Evolutionary conservation across 2,797 vertebrate genomes (phyloP).

Genomic region (Odontamblyopus rebecca): DNA sequence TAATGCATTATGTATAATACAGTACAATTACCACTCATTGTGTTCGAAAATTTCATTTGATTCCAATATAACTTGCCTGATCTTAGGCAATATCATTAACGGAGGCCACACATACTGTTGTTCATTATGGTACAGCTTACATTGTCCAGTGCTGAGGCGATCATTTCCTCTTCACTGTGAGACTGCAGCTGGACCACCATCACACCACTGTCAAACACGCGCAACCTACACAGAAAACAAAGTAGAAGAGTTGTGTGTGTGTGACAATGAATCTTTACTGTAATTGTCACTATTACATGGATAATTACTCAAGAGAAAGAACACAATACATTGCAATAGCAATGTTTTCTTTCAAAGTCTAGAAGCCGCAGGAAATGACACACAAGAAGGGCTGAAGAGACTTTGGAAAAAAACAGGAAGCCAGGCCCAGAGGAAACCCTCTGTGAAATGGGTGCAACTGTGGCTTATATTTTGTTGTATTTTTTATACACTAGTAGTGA

Average conservation of each 20-base stretch:
- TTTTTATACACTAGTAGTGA: slow-evolving; percentile 17
- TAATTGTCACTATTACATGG: neutral
- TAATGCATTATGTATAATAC: no score
- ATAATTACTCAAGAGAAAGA: neutral
- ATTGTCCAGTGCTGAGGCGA: slow-evolving; percentile 92
- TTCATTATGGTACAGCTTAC: slow-evolving; percentile 70
- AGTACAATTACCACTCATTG: no score
- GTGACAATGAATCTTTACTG: neutral
- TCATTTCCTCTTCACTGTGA: slow-evolving; percentile 98
- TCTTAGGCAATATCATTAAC: neutral
- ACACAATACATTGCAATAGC: slow-evolving; percentile 22
- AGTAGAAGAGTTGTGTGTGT: slow-evolving; percentile 2
- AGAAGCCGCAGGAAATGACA: slow-evolving; percentile 72
- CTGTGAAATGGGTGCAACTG: slow-evolving; percentile 45
- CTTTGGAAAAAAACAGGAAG: slow-evolving; percentile 81
- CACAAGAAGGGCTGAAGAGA: slow-evolving; percentile 54
- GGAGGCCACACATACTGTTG: slow-evolving; percentile 3
- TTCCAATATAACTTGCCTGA: slow-evolving; percentile 10
- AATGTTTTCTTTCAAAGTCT: slow-evolving; percentile 55
- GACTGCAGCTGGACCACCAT: slow-evolving; percentile 99
- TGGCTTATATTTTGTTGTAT: slow-evolving; percentile 33
- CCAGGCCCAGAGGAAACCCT: slow-evolving; percentile 72
- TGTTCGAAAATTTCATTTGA: neutral
- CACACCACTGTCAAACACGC: slow-evolving; percentile 97
- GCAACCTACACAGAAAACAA: slow-evolving; percentile 78